A percentile compares a stretch with the other conserved stretches of the same genome.
Conservation (phyloP, 35 echinoderm and acorn worm genomes). For the Heliocidaris erythrogramma region DNA sequence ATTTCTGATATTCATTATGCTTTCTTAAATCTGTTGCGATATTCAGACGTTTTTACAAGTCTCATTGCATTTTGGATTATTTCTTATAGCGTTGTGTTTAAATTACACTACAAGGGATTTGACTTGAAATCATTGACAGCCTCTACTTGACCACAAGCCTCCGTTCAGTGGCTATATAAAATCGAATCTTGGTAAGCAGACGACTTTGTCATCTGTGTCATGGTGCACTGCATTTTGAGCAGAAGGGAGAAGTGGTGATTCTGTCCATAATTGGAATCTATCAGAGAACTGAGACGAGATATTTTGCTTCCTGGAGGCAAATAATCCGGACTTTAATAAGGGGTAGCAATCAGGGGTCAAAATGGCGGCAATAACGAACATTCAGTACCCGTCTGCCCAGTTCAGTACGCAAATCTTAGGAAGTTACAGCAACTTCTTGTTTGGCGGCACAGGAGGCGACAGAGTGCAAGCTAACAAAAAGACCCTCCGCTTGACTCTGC, state of each 20-base stretch:
- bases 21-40: not conserved
- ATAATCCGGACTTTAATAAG: not conserved
- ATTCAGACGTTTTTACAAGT: not conserved
- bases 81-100: not conserved
- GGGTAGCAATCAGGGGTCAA: not conserved
- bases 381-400: slow-evolving; percentile 10
- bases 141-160: too few species aligned
- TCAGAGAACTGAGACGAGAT: not conserved
- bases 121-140: too few species aligned
- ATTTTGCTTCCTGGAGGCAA: not conserved
- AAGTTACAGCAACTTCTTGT: slow-evolving; percentile 13
- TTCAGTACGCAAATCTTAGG: slow-evolving; percentile 28
- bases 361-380: slow-evolving; percentile 17
- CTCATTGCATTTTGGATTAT: not conserved
- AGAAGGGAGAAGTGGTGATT: not conserved
- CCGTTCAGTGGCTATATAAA: too few species aligned
- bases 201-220: not conserved
- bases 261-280: not conserved
- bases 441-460: slow-evolving; percentile 1
- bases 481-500: not conserved
- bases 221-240: not conserved
- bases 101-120: not conserved
- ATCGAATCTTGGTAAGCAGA: not conserved
- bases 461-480: not conserved
- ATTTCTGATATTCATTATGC: not conserved